Evolutionary conservation across 2,113 vertebrate species (phyloP), one percentile per base, ranked within the genome.

Genomic region (Meriones unguiculatus): DNA sequence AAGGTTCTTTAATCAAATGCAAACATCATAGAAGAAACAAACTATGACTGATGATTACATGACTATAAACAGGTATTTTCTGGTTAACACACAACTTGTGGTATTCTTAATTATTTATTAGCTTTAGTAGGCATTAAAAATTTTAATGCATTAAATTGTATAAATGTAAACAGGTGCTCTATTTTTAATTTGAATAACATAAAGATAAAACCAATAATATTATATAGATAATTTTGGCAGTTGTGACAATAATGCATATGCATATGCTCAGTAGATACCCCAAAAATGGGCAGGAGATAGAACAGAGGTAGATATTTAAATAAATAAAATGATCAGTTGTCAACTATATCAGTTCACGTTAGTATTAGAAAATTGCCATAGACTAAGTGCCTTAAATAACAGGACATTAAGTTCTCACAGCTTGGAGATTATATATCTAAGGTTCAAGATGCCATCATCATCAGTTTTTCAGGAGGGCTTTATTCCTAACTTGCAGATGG

Each of bases 291-390:
- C 28, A 46, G 5, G 46, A 46, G 46, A 46, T 46, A 46, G 46
- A 38, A 92, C 17, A 87, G 41, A 50, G 3, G 11, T 75, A 90
- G 22, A 72, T 65, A 69, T 88, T 72, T 70, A 90, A 32, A 96
- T 81, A 95, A 95, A 94, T 87, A 70, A 87, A 92, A 80, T 64
- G 13, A 81, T 59, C 78, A 87, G 73, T 32, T 95, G 77, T 30
- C 4, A 72, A 84, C 6, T 84, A 2, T 73, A 35, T 64, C 62
- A 22, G 41, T 46, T 86, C 6, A 80, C 50, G 15, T 22, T 94
- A 12, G 30, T 81, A 87, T 67, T 80, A 93, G 24, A 88, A 78
- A 41, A 96, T 75, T 59, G 35, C 14, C 38, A 92, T 54, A 38
- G n/a, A 57, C 35, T 32, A 3, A 28, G 25, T 67, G 30, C 11